Conservation (phyloP, 2,797 vertebrate genomes). For the Onychomys leucogaster region DNA sequence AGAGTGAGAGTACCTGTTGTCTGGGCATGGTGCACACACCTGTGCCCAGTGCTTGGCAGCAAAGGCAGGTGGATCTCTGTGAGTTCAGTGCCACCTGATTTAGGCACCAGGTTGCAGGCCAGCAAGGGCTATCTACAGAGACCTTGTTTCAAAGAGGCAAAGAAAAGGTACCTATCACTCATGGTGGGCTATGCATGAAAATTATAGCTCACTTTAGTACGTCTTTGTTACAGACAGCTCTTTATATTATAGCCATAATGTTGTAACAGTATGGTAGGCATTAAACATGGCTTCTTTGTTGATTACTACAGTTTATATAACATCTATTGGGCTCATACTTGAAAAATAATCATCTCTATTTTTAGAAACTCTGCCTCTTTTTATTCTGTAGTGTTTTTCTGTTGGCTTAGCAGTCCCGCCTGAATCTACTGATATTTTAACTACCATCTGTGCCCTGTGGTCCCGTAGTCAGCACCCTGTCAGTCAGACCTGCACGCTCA, state of each 20-base stretch:
- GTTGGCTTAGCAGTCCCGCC: background rate
- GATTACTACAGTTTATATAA: background rate
- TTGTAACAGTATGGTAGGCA: background rate
- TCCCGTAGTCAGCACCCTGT: background rate
- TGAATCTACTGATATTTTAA: background rate
- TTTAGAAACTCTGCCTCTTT: constrained; percentile 54
- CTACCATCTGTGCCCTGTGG: background rate
- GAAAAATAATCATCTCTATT: background rate
- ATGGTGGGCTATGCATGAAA: constrained; percentile 5
- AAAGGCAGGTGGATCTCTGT: background rate
- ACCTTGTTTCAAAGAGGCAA: background rate
- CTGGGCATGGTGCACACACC: background rate
- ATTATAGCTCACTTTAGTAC: background rate
- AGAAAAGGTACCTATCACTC: background rate
- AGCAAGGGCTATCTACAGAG: background rate
- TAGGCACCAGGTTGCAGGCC: background rate
- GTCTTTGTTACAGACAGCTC: background rate
- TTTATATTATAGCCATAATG: background rate
- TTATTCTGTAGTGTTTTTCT: background rate
- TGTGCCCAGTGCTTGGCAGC: background rate
- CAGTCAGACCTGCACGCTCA: background rate
- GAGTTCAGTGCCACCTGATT: background rate
- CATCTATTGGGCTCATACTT: background rate
- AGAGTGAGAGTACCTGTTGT: background rate
- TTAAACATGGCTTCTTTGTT: background rate